Percentiles rank a stretch among this genome's conserved stretches.
Evolutionary conservation across 2,888 invertebrate genomes (phyloP).

Genomic region (Heliconius ethilla): DNA sequence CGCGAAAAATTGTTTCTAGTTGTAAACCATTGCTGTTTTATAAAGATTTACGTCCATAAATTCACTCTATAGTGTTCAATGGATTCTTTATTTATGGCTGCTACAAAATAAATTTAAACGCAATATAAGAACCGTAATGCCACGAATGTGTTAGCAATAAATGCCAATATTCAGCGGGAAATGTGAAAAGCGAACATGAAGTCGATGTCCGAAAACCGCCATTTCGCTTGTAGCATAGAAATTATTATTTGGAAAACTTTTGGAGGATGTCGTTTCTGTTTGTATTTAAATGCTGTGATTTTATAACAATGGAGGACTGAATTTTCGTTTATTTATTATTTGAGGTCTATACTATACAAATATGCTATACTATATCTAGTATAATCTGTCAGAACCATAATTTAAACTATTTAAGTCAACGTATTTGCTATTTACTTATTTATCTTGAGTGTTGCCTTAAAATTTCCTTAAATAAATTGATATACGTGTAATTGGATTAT

Average conservation of each 20-base stretch:
- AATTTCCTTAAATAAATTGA: too few species aligned
- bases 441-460: too few species aligned
- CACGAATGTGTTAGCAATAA: conserved; percentile 54
- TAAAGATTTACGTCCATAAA: background rate
- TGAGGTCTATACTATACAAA: background rate
- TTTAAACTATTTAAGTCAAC: too few species aligned
- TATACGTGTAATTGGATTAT: too few species aligned
- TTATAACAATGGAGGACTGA: background rate
- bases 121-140: conserved; percentile 50
- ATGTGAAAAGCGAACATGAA: conserved; percentile 56
- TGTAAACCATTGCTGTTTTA: conserved; percentile 28
- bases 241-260: conserved; percentile 16
- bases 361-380: background rate
- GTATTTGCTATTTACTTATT: too few species aligned
- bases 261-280: conserved; percentile 11
- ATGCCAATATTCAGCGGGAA: conserved; percentile 59
- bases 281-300: background rate
- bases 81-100: conserved; percentile 5
- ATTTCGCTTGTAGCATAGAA: conserved; percentile 33
- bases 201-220: conserved; percentile 40
- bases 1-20: background rate
- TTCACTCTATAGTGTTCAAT: conserved; percentile 7
- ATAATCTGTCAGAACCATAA: too few species aligned
- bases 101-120: conserved; percentile 36
- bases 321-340: conserved; percentile 2